These are phyloP conservation scores for Phytoseiulus persimilis DNA, from an alignment of 2,888 invertebrate genomes.

Conservation along the genomic window DNA sequence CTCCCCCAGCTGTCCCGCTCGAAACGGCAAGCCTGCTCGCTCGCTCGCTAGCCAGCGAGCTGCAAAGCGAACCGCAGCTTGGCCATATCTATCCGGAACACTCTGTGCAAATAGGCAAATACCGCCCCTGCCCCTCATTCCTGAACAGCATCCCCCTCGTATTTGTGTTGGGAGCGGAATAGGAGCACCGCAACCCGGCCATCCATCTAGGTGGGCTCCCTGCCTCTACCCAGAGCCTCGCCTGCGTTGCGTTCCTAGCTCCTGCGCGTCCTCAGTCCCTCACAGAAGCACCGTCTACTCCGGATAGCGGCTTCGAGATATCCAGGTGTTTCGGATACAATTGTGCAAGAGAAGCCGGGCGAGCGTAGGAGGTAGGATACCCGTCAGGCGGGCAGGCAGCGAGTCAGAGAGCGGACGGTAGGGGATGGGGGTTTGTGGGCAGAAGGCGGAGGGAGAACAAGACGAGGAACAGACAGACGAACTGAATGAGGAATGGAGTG, in stretches of 20 bases:
- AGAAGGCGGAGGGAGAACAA: background rate
- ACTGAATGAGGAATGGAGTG: background rate
- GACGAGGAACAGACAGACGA: background rate
- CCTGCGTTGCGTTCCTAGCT: background rate
- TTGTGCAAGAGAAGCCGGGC: background rate
- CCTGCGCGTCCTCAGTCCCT: background rate
- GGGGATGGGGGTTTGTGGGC: background rate
- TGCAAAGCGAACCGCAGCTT: background rate
- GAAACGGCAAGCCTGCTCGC: background rate
- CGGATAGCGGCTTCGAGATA: background rate
- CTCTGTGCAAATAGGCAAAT: conserved; percentile 5
- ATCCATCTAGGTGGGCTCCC: background rate
- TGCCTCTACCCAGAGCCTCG: background rate
- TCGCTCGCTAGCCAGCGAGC: background rate
- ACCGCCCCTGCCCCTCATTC: background rate
- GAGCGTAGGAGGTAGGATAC: background rate
- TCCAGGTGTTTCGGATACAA: background rate
- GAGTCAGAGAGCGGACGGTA: background rate
- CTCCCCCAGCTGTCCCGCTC: background rate
- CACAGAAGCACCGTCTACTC: background rate
- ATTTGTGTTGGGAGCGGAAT: background rate
- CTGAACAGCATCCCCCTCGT: background rate
- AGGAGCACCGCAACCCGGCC: background rate
- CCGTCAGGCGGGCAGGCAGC: background rate
- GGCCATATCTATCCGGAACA: background rate